These are phyloP conservation scores for Xiphophorus hellerii DNA, from an alignment of 2,113 vertebrate species.

Conservation along the genomic window DNA sequence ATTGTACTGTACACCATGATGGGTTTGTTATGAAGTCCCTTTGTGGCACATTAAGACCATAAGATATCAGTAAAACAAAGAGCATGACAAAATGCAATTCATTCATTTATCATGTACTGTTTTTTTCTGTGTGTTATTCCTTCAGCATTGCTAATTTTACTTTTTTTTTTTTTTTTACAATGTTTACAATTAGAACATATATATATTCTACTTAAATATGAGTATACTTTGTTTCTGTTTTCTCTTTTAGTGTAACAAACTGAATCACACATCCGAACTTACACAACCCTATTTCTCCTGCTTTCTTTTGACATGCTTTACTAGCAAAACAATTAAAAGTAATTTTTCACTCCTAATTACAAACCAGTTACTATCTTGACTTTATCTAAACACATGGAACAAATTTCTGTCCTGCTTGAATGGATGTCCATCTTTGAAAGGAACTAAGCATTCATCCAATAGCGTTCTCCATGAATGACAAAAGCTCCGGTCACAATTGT, in stretches of 20 bases:
- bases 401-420: not conserved
- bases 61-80: conserved; percentile 36
- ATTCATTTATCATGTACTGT: conserved; percentile 52
- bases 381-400: not conserved
- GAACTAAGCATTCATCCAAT: not conserved
- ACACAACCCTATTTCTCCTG: not conserved
- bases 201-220: not conserved
- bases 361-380: not conserved
- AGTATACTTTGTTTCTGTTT: not conserved
- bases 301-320: not conserved
- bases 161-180: not conserved
- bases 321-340: not conserved
- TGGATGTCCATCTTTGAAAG: not conserved
- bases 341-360: not conserved
- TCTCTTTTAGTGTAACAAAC: not conserved
- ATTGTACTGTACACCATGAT: conserved; percentile 3
- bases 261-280: not conserved
- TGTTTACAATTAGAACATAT: not conserved
- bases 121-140: conserved; percentile 33
- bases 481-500: not conserved
- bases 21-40: conserved; percentile 45
- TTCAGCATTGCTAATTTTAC: conserved; percentile 18
- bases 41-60: conserved; percentile 31
- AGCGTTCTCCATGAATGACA: not conserved
- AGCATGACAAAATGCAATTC: conserved; percentile 49